Conservation (phyloP, 2,888 invertebrate genomes). For the Mimumesa dahlbomi region DNA sequence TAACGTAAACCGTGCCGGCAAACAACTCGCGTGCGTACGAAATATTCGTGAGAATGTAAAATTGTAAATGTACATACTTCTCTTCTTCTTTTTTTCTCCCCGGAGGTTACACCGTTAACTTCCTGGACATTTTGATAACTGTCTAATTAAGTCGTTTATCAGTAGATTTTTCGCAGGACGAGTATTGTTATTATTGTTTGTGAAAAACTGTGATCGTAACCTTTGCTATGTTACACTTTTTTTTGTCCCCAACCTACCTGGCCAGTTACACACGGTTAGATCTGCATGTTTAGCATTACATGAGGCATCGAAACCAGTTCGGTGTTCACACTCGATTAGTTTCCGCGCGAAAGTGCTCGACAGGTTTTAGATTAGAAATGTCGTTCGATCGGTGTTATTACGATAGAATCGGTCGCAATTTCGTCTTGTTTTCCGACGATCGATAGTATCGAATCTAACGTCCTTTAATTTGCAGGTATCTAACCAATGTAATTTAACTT, state of each 20-base stretch:
- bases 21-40: conserved; percentile 4
- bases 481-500: too few relatives aligned
- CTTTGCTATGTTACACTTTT: too few relatives aligned
- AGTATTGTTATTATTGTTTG: not conserved
- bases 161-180: not conserved
- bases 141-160: not conserved
- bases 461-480: too few relatives aligned
- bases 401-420: not conserved
- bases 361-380: conserved; percentile 20
- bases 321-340: conserved; percentile 30
- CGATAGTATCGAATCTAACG: too few relatives aligned
- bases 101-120: not conserved
- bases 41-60: conserved; percentile 34
- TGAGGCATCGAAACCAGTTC: conserved; percentile 42
- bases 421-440: too few relatives aligned
- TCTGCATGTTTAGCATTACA: conserved; percentile 25
- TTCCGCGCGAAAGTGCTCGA: conserved; percentile 24
- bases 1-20: conserved; percentile 3
- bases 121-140: not conserved
- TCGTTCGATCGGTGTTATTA: not conserved
- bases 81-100: not conserved
- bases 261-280: conserved; percentile 10
- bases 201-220: not conserved
- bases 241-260: too few relatives aligned
- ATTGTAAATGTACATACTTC: conserved; percentile 2